phyloP scores from a whole-genome alignment of 2,888 invertebrate species.

The Oconnorella tubifera region DNA sequence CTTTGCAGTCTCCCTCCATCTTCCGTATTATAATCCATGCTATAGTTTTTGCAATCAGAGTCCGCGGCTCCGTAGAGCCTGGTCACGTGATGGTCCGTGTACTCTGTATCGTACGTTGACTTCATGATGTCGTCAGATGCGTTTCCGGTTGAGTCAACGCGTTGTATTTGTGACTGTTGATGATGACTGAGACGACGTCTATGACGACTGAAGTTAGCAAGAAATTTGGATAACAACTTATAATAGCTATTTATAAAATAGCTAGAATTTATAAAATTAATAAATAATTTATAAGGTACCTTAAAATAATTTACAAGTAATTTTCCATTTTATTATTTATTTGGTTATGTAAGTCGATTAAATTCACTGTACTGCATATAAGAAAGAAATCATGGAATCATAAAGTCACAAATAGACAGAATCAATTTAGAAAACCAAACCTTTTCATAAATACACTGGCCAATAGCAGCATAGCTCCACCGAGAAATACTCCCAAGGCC shows the following conservation, averaged over 20 bases:
- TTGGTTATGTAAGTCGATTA: too few relatives aligned
- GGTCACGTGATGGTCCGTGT: neutral
- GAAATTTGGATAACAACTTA: neutral
- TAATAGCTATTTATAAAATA: neutral
- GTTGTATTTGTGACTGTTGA: neutral
- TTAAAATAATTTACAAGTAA: too few relatives aligned
- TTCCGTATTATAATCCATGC: neutral
- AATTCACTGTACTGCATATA: too few relatives aligned
- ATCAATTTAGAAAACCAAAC: too few relatives aligned
- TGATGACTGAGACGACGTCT: neutral
- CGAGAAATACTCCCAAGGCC: constrained; percentile 32
- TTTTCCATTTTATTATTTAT: too few relatives aligned
- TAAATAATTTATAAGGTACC: neutral
- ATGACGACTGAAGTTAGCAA: neutral
- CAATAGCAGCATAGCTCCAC: constrained; percentile 27
- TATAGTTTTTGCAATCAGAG: neutral
- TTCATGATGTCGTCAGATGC: neutral
- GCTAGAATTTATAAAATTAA: neutral
- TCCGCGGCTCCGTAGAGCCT: neutral
- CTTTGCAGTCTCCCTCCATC: neutral
- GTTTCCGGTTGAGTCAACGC: neutral
- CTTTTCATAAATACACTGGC: constrained; percentile 30
- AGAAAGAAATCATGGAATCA: too few relatives aligned
- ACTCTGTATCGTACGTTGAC: constrained; percentile 7
- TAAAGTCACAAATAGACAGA: too few relatives aligned